Evolutionary conservation across 2,113 vertebrate species (phyloP), one percentile per base, ranked within the genome.

Genomic region (Rhinolophus sinicus): DNA sequence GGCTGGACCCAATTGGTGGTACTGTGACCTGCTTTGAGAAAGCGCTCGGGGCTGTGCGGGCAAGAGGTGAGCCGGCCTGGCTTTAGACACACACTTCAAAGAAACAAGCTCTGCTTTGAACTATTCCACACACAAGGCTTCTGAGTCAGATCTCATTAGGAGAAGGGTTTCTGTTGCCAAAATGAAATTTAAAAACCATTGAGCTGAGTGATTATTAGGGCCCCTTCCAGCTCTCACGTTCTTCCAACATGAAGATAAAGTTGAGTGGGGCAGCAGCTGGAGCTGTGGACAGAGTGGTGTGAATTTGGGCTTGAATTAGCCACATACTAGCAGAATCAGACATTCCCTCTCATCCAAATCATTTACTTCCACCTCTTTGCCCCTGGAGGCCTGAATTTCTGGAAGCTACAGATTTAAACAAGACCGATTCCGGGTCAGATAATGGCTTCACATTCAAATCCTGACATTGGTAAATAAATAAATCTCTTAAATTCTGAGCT

Each of bases 81-180:
- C 33, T 52, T 16, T 77, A 83, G 35, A 6, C 8, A 10, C 60
- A 35, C 21, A 11, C 80, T 62, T 82, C 81, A 95, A 69, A 84
- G 75, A 83, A 1, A 75, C 26, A 88, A 93, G 35, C 26, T 78
- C 85, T 52, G 33, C 35, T 84, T 40, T 95, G 50, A 95, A 87
- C 30, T 78, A n/a, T 28, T 47, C 26, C 47, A 60, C 2, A 54
- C 54, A 62, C 67, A 62, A 47, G 33, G 18, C 15, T 93, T 83
- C 76, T 26, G 12, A 70, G 33, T n/a, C 38, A 52, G 82, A 94
- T 90, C 69, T 95, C 76, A 94, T 87, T 78, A 82, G 52, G 62
- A 85, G 14, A 83, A 88, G 75, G 1, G 5, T 64, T 83, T 60
- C 76, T 69, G 14, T 84, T 96, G 69, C 80, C 92, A 97, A 84